Evolutionary conservation across 2,888 invertebrate species (phyloP).

Genomic region (Arrhopalites spinosus): DNA sequence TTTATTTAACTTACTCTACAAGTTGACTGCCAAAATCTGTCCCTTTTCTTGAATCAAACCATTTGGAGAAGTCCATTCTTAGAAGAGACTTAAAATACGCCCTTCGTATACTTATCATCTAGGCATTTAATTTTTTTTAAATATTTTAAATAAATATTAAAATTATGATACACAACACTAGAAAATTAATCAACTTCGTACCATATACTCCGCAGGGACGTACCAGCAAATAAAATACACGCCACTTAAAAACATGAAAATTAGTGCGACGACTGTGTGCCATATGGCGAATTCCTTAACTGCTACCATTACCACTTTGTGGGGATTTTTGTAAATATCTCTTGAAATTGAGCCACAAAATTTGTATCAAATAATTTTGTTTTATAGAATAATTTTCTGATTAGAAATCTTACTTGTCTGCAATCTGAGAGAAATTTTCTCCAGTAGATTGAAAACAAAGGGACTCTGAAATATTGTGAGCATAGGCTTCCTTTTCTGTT

Average conservation of each 20-base stretch:
- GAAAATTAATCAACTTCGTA: neutral
- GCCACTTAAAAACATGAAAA: slow-evolving; percentile 33
- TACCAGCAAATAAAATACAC: slow-evolving; percentile 47
- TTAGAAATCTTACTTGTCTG: neutral
- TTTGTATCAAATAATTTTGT: neutral
- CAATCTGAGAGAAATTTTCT: neutral
- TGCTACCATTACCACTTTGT: neutral
- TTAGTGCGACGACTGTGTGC: slow-evolving; percentile 11
- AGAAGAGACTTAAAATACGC: neutral
- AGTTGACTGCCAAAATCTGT: neutral
- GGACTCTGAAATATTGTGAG: neutral
- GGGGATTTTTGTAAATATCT: neutral
- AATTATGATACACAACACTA: neutral
- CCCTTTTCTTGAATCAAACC: no score
- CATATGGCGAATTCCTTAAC: neutral
- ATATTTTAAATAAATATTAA: neutral
- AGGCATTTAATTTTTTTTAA: neutral
- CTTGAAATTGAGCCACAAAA: neutral
- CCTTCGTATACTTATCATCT: neutral
- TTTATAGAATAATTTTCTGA: neutral
- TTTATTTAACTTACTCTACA: neutral
- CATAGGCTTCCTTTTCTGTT: neutral
- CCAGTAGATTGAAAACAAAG: slow-evolving; percentile 9
- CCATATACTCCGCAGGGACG: slow-evolving; percentile 40
- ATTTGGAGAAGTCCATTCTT: neutral